These are phyloP conservation scores for Drosophila mauritiana DNA, from an alignment of 1,140 invertebrate species.

Conservation along the genomic window DNA sequence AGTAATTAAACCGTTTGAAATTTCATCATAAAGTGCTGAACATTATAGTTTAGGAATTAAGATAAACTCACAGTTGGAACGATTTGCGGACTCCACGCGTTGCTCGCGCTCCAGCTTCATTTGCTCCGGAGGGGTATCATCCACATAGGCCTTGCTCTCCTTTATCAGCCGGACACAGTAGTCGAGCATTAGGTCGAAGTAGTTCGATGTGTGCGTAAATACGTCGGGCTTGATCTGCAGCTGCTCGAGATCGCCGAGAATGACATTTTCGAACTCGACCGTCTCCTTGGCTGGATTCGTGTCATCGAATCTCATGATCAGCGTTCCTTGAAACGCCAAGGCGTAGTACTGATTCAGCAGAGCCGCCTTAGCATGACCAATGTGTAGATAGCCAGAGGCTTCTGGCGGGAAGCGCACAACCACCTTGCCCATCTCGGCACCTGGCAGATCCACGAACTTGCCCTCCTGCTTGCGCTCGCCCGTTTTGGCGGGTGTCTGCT, in stretches of 20 bases:
- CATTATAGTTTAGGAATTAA: background rate
- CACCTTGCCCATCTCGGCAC: constrained; percentile 98
- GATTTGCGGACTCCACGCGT: constrained; percentile 93
- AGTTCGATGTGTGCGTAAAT: constrained; percentile 98
- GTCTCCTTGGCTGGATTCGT: constrained; percentile 99
- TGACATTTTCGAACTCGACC: constrained; percentile 99
- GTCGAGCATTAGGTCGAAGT: constrained; percentile 96
- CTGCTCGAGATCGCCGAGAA: constrained; percentile 96
- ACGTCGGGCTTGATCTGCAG: constrained; percentile 96
- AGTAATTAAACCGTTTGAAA: too few relatives aligned
- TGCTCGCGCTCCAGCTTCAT: constrained; percentile 98
- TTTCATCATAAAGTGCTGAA: background rate
- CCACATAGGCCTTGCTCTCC: constrained; percentile 96
- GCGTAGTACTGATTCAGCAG: constrained; percentile 99
- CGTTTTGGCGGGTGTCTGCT: constrained; percentile 57
- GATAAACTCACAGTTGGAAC: constrained; percentile 91
- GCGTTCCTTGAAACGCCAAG: constrained; percentile 95
- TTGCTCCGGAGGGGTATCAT: constrained; percentile 96
- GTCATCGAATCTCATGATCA: constrained; percentile 99
- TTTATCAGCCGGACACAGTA: constrained; percentile 96
- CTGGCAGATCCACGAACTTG: constrained; percentile 98
- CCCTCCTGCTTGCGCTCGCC: constrained; percentile 91
- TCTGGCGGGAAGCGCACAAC: constrained; percentile 98
- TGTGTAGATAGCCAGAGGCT: constrained; percentile 98
- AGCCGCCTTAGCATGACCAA: constrained; percentile 99